A percentile compares a stretch with the other conserved stretches of the same genome.
Evolutionary conservation across 2,888 invertebrate species (phyloP).

Genomic region (Chrysina gloriosa): DNA sequence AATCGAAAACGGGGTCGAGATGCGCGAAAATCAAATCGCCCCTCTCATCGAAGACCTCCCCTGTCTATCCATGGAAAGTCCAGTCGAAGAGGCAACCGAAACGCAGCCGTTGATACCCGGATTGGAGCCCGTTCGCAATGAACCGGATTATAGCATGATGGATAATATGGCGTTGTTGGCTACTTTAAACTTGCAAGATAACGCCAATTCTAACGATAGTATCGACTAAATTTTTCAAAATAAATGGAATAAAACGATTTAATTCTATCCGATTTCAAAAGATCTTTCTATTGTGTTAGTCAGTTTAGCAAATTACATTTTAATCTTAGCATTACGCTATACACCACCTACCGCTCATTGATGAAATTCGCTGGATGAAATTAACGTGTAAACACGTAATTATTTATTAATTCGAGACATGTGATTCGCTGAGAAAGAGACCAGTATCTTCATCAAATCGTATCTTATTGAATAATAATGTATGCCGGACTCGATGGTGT

Average conservation of each 20-base stretch:
- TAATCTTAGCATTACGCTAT: no score
- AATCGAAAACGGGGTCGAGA: constrained; percentile 62
- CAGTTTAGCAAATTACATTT: no score
- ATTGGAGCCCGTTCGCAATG: constrained; percentile 51
- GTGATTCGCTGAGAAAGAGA: no score
- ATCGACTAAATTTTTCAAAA: constrained; percentile 16
- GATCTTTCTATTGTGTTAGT: no score
- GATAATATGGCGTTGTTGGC: constrained; percentile 63
- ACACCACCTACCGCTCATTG: no score
- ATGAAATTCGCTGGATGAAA: no score
- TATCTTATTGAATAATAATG: no score
- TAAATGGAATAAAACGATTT: constrained; percentile 14
- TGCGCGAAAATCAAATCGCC: constrained; percentile 51
- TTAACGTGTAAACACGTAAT: no score
- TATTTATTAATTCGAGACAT: no score
- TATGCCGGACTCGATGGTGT: no score
- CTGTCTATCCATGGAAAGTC: constrained; percentile 23
- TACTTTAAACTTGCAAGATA: constrained; percentile 59
- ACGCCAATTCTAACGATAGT: constrained; percentile 2
- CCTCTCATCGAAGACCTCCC: constrained; percentile 43
- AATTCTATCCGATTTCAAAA: background rate
- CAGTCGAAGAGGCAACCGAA: constrained; percentile 41
- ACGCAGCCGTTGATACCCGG: constrained; percentile 49
- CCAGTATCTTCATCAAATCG: no score
- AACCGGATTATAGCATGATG: constrained; percentile 64